Percentiles rank a stretch among this genome's conserved stretches.
phyloP scores from a whole-genome alignment of 2,888 invertebrate genomes.

The Phragmatobia fuliginosa region DNA sequence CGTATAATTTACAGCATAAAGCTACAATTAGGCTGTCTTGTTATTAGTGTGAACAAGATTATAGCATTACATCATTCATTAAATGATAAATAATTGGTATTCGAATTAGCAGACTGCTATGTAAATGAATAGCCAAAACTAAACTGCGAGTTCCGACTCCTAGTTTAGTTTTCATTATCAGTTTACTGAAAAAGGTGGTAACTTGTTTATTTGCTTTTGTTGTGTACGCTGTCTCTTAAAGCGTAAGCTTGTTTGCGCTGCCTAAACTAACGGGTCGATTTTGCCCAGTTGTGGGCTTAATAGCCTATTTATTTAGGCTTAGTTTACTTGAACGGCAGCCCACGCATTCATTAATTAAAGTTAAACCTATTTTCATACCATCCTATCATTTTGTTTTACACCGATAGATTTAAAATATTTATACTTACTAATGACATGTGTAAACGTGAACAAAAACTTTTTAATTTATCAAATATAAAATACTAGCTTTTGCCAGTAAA shows the following conservation, averaged over 20 bases:
- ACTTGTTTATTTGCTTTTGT: conserved; percentile 26
- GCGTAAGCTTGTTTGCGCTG: conserved; percentile 25
- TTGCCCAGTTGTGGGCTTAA: conserved; percentile 41
- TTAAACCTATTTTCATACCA: conserved; percentile 18
- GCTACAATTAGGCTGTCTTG: neutral
- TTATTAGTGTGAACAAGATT: neutral
- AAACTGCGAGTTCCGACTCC: neutral
- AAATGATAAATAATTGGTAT: neutral
- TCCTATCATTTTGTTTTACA: neutral
- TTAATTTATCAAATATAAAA: no score
- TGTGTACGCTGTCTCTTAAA: conserved; percentile 23
- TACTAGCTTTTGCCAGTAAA: no score
- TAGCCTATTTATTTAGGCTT: conserved; percentile 49
- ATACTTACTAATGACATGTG: no score
- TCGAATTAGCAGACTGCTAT: neutral
- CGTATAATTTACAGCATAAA: neutral
- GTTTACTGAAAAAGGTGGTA: conserved; percentile 3
- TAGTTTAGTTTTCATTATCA: neutral
- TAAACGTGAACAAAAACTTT: no score
- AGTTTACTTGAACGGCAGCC: conserved; percentile 83
- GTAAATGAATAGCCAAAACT: neutral
- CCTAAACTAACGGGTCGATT: conserved; percentile 51
- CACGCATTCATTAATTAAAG: conserved; percentile 30
- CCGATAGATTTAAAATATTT: neutral
- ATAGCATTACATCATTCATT: neutral